Evolutionary conservation across 1,140 invertebrate genomes (phyloP).

Genomic region (Rhizoglyphus robini): DNA sequence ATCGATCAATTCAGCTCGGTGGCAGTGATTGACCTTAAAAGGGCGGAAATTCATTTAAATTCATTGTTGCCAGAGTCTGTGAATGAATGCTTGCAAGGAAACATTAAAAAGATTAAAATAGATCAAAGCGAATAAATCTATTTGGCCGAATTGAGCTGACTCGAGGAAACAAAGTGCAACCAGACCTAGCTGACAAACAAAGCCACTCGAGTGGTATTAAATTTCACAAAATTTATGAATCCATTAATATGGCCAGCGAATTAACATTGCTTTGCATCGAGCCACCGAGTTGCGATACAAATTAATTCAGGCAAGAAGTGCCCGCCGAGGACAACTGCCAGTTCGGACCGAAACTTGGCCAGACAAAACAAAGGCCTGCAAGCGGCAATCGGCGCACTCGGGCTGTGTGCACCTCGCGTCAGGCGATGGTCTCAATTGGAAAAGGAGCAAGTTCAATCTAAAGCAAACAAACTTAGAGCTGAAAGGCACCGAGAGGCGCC

Average conservation of each 20-base stretch:
- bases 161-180: neutral
- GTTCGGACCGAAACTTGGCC: too few species aligned
- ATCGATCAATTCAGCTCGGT: neutral
- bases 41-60: conserved; percentile 1
- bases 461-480: too few species aligned
- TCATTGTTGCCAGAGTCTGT: neutral
- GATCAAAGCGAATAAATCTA: neutral
- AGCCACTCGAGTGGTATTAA: neutral
- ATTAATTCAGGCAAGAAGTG: conserved; percentile 6
- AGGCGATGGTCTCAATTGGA: too few species aligned
- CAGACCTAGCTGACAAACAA: neutral
- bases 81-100: neutral
- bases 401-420: too few species aligned
- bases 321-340: too few species aligned
- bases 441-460: too few species aligned
- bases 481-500: too few species aligned
- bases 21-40: conserved; percentile 2
- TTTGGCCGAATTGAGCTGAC: neutral
- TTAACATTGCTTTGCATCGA: neutral
- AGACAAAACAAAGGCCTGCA: too few species aligned
- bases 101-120: conserved; percentile 12
- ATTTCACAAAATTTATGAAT: conserved; percentile 7
- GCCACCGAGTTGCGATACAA: neutral
- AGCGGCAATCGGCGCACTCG: too few species aligned
- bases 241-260: neutral